Base-by-base conservation (phyloP, 2,888 invertebrate species). In the Hyposoter didymator region DNA sequence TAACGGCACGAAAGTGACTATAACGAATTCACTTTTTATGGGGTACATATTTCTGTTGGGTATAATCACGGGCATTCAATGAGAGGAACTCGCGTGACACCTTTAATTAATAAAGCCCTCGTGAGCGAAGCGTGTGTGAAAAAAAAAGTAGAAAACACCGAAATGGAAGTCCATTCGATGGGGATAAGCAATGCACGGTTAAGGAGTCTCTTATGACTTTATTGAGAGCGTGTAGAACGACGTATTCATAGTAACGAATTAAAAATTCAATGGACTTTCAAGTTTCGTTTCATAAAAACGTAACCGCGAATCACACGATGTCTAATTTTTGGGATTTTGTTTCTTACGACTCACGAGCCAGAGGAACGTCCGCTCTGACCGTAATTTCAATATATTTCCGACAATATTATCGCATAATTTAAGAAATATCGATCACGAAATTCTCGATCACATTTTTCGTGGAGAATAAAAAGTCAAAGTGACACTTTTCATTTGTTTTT, bases 91-190 rank as follows among this genome's bases (percentile, higher is more conserved):
- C 43, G 72, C 35, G 52, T 55, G 79, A 82, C 67, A 83, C 76
- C 73, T 83, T 76, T 75, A 39, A 78, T 78, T 67, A 78, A 74
- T 83, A 67, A 73, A 49, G 19, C 12, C 8, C 67, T 67, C 67
- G 22, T 67, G 45, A 19, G 35, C 45, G 67, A 22, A 59, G 67
- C 22, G 45, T 10, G 22, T 67, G 14, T 2, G 12, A 45, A 67
- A 0, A 19, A 67, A 67, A 45, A 67, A 67, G 67, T 39, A 14
- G 3, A 67, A 67, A 43, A 0, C 7, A 70, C 28, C 17, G n/a
- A 70, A 70, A 47, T 17, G 17, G 19, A 45, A 45, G 32, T 17
- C 14, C 28, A 49, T 49, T 70, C 7, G 8, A 28, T 28, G 55
- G 28, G 12, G 17, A 47, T 32, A 1, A 64, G 66, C 39, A 39